Percentiles rank a stretch among this genome's conserved stretches.
These are phyloP conservation scores for Darevskia mixta DNA, from an alignment of 2,797 vertebrate genomes.

Conservation along the genomic window DNA sequence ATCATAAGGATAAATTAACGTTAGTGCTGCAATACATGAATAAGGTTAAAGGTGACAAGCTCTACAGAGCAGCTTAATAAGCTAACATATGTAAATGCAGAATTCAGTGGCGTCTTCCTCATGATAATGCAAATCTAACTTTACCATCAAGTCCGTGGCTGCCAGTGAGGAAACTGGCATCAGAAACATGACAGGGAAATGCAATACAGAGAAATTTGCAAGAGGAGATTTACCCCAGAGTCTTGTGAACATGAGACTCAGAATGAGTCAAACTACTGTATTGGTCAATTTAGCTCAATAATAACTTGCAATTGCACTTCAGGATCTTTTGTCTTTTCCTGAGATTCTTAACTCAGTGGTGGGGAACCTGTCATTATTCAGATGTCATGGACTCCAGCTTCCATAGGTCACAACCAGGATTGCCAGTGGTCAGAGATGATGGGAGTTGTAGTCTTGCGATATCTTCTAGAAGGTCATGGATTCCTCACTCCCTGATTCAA, in stretches of 20 bases:
- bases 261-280: not conserved
- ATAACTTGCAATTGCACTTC: not conserved
- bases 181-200: constrained; percentile 55
- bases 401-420: not conserved
- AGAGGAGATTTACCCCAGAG: not conserved
- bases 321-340: not conserved
- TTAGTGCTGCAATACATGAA: constrained; percentile 64
- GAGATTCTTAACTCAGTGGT: not conserved
- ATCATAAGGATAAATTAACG: constrained; percentile 73
- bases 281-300: not conserved
- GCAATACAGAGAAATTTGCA: constrained; percentile 44
- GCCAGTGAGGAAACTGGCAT: constrained; percentile 57
- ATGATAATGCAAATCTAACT: constrained; percentile 54
- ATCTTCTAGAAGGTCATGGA: no score
- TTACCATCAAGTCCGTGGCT: constrained; percentile 50
- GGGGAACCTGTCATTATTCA: not conserved
- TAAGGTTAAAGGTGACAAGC: constrained; percentile 65
- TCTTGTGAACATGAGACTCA: not conserved
- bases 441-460: no score
- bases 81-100: constrained; percentile 58
- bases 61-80: constrained; percentile 57
- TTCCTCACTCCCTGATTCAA: no score
- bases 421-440: not conserved
- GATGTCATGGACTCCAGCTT: not conserved
- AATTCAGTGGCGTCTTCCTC: constrained; percentile 49